phyloP scores from a whole-genome alignment of 2,113 vertebrate genomes.

The Tiliqua scincoides region DNA sequence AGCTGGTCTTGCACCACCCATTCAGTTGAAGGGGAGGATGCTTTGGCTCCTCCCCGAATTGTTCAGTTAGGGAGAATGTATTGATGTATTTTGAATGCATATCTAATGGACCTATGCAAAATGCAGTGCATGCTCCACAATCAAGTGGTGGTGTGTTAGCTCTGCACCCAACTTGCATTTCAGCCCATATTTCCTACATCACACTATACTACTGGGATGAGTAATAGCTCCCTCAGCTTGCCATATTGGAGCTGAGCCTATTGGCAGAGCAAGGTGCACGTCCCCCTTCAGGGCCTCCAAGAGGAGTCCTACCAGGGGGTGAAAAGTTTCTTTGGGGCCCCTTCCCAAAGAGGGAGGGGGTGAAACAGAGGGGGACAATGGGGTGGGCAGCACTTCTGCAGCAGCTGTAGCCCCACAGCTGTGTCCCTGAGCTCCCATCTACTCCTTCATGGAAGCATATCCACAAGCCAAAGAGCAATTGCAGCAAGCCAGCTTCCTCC shows the following conservation, averaged over 20 bases:
- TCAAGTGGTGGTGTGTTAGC: neutral
- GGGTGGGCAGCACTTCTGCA: no score
- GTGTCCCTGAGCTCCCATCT: no score
- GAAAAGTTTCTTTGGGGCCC: no score
- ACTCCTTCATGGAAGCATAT: no score
- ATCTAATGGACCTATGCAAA: neutral
- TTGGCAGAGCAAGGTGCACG: neutral
- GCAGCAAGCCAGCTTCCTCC: no score
- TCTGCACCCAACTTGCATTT: neutral
- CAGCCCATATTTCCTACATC: neutral
- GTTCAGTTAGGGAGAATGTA: neutral
- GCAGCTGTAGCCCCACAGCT: no score
- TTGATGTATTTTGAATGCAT: neutral
- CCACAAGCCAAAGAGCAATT: no score
- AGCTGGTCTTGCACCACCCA: neutral
- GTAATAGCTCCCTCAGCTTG: neutral
- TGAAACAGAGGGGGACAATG: no score
- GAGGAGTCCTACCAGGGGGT: no score
- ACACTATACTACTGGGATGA: neutral
- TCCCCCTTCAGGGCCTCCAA: no score
- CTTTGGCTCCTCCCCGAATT: neutral
- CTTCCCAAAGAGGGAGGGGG: no score
- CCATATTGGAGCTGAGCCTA: neutral
- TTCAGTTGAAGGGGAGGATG: neutral
- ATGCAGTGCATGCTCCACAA: neutral